Evolutionary conservation across 2,888 invertebrate genomes (phyloP).

Genomic region (Netelia fuscicornis): DNA sequence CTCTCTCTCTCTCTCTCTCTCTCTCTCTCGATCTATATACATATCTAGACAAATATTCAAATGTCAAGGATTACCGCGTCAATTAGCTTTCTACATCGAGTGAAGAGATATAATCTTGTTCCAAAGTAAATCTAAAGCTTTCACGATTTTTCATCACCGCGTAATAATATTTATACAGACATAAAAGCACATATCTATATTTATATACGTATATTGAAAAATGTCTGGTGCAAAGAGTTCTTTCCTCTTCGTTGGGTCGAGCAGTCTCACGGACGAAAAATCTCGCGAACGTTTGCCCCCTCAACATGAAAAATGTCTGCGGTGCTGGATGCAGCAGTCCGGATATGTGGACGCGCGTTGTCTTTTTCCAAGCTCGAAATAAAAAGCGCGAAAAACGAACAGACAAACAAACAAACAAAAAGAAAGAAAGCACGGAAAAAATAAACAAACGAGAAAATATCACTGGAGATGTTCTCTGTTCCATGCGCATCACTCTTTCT

Average conservation of each 20-base stretch:
- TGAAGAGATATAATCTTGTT: background rate
- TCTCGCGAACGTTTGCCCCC: slow-evolving; percentile 41
- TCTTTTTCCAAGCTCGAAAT: slow-evolving; percentile 45
- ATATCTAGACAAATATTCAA: slow-evolving; percentile 9
- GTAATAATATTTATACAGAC: background rate
- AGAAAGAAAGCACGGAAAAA: background rate
- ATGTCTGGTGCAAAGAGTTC: slow-evolving; percentile 18
- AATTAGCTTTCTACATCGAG: background rate
- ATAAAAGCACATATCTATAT: background rate
- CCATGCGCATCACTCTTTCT: slow-evolving; percentile 21
- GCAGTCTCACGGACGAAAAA: slow-evolving; percentile 48
- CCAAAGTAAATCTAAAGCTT: background rate
- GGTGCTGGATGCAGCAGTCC: slow-evolving; percentile 38
- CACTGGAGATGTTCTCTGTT: slow-evolving; percentile 38
- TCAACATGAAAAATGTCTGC: slow-evolving; percentile 57
- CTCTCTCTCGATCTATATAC: background rate
- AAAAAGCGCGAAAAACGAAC: slow-evolving; percentile 3
- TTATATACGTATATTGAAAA: background rate
- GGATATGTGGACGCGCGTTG: slow-evolving; percentile 25
- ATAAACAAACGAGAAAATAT: slow-evolving; percentile 11
- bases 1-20: background rate
- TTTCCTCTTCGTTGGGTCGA: slow-evolving; percentile 33
- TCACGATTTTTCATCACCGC: background rate
- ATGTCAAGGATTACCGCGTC: slow-evolving; percentile 23
- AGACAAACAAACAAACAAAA: background rate